These are phyloP conservation scores for Syrmaticus mikado DNA, from an alignment of 2,113 vertebrate species.

Conservation along the genomic window DNA sequence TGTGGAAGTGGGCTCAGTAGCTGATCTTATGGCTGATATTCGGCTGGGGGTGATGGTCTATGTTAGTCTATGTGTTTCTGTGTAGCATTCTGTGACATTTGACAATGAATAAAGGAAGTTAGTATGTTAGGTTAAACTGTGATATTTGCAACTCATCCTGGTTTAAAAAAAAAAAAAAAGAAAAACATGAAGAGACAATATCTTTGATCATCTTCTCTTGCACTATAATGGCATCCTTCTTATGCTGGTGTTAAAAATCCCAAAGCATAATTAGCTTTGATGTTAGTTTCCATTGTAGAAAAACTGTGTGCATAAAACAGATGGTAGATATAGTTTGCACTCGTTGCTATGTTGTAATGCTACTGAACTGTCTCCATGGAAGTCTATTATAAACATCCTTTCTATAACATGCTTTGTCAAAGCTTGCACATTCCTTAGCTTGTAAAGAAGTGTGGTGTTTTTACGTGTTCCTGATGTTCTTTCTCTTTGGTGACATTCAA, in stretches of 20 bases:
- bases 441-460: slow-evolving; percentile 49
- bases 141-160: not conserved
- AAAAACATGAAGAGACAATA: not conserved
- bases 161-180: not conserved
- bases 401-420: slow-evolving; percentile 49
- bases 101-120: not conserved
- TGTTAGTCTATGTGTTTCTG: not conserved
- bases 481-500: not conserved
- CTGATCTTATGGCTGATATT: not conserved
- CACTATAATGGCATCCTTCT: not conserved
- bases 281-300: slow-evolving; percentile 1
- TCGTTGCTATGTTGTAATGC: slow-evolving; percentile 47
- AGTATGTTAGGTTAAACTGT: not conserved
- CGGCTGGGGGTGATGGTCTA: not conserved
- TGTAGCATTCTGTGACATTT: not conserved
- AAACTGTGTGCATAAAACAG: slow-evolving; percentile 18
- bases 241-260: not conserved
- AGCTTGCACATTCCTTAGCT: slow-evolving; percentile 49
- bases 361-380: slow-evolving; percentile 60
- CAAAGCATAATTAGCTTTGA: not conserved
- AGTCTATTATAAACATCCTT: slow-evolving; percentile 62
- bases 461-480: slow-evolving; percentile 47
- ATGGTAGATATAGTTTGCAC: slow-evolving; percentile 47
- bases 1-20: not conserved
- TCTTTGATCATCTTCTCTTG: not conserved